A percentile compares a stretch with the other conserved stretches of the same genome.
Evolutionary conservation across 2,888 invertebrate species (phyloP).

Genomic region (Cheilosia variabilis): DNA sequence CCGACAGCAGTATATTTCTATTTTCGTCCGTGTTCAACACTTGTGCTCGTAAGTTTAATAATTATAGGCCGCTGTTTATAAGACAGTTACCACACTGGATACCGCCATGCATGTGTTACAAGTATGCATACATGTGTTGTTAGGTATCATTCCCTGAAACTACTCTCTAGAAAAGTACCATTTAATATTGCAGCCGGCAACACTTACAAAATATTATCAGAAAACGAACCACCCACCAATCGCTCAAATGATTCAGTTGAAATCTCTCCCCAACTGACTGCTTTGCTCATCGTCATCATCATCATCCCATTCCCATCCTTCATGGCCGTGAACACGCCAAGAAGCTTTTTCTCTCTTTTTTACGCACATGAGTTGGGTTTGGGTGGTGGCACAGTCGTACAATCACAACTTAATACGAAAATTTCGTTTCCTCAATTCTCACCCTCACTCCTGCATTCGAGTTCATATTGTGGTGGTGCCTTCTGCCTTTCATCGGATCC

Average conservation of each 20-base stretch:
- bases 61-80: too few species aligned
- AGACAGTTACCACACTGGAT: too few species aligned
- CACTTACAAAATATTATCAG: not conserved
- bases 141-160: too few species aligned
- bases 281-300: slow-evolving; percentile 6
- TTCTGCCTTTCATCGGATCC: not conserved
- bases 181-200: slow-evolving; percentile 2
- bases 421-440: not conserved
- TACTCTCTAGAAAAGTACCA: too few species aligned
- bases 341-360: slow-evolving; percentile 33
- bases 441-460: slow-evolving; percentile 18
- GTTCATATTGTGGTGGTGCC: slow-evolving; percentile 10
- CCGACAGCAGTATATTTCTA: too few species aligned
- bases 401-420: too few species aligned
- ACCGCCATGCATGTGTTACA: too few species aligned
- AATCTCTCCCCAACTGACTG: slow-evolving; percentile 13
- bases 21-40: too few species aligned
- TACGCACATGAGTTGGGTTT: slow-evolving; percentile 16
- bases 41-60: too few species aligned
- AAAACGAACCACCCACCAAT: not conserved
- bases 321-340: slow-evolving; percentile 26
- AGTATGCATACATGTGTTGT: too few species aligned
- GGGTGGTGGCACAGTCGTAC: slow-evolving; percentile 3
- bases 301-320: too few species aligned
- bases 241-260: not conserved